phyloP scores from a whole-genome alignment of 2,113 vertebrate genomes.

The Centropus bengalensis region DNA sequence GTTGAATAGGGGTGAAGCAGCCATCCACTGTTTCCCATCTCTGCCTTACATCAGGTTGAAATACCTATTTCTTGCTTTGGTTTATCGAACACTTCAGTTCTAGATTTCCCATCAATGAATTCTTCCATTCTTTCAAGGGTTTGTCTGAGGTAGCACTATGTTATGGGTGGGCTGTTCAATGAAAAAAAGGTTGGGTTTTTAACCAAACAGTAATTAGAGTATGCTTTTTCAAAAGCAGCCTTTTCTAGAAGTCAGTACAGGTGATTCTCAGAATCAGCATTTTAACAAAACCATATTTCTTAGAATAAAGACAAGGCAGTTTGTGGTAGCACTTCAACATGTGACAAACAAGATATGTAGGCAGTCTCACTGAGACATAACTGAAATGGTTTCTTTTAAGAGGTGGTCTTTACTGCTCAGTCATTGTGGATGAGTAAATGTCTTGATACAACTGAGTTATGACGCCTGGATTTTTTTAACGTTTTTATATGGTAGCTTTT shows the following conservation, averaged over 20 bases:
- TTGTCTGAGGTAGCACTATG: neutral
- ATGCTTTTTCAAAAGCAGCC: neutral
- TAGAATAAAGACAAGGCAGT: neutral
- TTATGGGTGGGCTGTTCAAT: neutral
- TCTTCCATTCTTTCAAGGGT: neutral
- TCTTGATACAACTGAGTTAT: neutral
- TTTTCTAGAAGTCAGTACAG: neutral
- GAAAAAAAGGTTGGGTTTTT: neutral
- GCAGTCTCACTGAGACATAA: neutral
- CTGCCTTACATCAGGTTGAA: neutral
- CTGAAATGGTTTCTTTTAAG: neutral
- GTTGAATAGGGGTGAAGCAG: neutral
- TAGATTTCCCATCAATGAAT: neutral
- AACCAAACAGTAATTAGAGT: neutral
- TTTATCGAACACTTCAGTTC: neutral
- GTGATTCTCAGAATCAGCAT: neutral
- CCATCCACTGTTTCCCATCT: neutral
- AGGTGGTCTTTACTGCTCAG: neutral
- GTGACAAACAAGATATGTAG: accelerated
- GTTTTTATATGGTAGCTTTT: neutral
- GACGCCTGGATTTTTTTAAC: neutral
- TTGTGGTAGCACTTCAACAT: neutral
- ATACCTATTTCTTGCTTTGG: neutral
- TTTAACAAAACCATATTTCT: neutral
- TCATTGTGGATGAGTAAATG: neutral